Conservation (phyloP, 2,797 vertebrate species). For the Sebastes reedi region DNA sequence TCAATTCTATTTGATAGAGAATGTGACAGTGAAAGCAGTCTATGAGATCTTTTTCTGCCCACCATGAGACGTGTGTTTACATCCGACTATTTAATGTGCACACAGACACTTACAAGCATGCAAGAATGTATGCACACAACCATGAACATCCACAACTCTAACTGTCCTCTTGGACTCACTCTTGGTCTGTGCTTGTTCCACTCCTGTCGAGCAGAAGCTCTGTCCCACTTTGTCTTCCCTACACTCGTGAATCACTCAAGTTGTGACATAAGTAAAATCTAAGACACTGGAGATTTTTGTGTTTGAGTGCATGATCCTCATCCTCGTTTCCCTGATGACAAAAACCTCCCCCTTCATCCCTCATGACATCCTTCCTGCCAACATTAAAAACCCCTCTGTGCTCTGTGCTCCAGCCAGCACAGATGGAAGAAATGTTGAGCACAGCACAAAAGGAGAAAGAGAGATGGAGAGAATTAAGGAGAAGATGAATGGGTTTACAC, state of each 20-base stretch:
- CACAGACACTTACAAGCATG: background rate
- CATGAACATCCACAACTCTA: slow-evolving; percentile 8
- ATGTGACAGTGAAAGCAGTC: background rate
- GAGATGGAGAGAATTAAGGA: slow-evolving; percentile 18
- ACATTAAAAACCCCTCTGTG: slow-evolving; percentile 42
- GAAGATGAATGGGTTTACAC: background rate
- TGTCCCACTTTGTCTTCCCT: slow-evolving; percentile 15
- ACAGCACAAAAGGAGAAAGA: slow-evolving; percentile 30
- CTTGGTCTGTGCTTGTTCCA: slow-evolving; percentile 22
- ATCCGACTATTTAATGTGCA: slow-evolving; percentile 9
- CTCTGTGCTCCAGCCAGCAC: slow-evolving; percentile 43
- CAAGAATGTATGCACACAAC: slow-evolving; percentile 4
- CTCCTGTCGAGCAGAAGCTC: slow-evolving; percentile 13
- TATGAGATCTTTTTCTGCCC: background rate
- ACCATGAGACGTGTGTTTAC: slow-evolving; percentile 2
- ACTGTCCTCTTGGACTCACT: slow-evolving; percentile 17
- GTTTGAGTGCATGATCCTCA: slow-evolving; percentile 12
- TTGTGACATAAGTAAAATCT: slow-evolving; percentile 41
- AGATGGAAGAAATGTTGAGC: slow-evolving; percentile 55
- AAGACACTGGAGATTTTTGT: slow-evolving; percentile 37
- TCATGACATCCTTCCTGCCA: slow-evolving; percentile 45
- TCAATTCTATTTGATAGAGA: background rate
- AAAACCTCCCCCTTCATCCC: slow-evolving; percentile 28
- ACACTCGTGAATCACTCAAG: slow-evolving; percentile 39
- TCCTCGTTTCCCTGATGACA: slow-evolving; percentile 23